Evolutionary conservation across 1,140 invertebrate genomes (phyloP), one percentile per base, ranked within the genome.

Genomic region (Hirudo medicinalis): DNA sequence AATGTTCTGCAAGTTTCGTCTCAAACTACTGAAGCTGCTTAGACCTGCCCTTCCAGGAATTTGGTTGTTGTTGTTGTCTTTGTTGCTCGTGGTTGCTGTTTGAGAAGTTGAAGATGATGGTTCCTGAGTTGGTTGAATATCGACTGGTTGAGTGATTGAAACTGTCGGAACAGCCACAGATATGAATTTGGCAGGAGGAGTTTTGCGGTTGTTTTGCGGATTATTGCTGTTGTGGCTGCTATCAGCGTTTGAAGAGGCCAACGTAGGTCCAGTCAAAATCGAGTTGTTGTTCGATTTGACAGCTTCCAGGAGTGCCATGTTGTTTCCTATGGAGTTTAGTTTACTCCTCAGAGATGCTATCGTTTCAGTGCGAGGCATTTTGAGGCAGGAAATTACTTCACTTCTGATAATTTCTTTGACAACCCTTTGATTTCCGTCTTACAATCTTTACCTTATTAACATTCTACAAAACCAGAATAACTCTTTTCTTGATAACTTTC

Each of bases 241-340:
- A 32, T 25, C 57, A 32, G 29, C 29, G 19, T 63, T 63, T 0
- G 22, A 25, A 32, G 29, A 22, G 57, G 57, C 19, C 29, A 32
- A 22, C 29, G 57, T 63, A 25, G 57, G 22, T 13, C 22, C 22
- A 25, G 57, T 25, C 19, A 63, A 63, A 32, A 63, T 63, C 22
- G 57, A 63, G 29, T 32, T 63, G 57, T 32, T 63, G 57, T 63
- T 63, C 11, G 57, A 63, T 63, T 63, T 63, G 9, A 32, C 57
- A 32, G 57, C 57, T 15, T 63, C 57, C 20, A 63, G 29, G 22
- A 63, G 29, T 13, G 22, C 29, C 57, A 63, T 63, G 57, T 63
- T 63, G 22, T 22, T 63, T 63, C 57, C 57, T 63, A 68, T 68
- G 22, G 67, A 32, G 67, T 68, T 68, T n/a, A 68, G 36, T 25